Conservation (phyloP, 2,113 vertebrate species). For the Macroglossus sobrinus region DNA sequence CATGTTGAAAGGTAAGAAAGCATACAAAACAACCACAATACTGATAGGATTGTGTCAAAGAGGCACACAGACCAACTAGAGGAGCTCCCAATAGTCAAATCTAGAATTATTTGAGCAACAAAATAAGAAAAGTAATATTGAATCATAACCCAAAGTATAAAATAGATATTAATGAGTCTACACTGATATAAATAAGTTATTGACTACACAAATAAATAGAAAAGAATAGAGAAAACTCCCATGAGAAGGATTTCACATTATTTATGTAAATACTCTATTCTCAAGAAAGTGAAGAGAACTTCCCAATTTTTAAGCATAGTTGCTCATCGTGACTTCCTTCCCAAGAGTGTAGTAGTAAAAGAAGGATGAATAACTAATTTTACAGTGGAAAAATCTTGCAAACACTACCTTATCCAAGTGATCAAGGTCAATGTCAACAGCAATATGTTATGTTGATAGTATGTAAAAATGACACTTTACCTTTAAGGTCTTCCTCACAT, state of each 20-base stretch:
- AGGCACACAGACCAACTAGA: not conserved
- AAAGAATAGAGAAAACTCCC: not conserved
- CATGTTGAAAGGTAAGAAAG: not conserved
- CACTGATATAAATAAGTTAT: not conserved
- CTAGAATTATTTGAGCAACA: not conserved
- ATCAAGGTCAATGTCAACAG: not conserved
- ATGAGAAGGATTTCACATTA: not conserved
- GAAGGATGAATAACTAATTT: fast-evolving
- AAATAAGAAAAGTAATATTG: not conserved
- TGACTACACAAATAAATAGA: not conserved
- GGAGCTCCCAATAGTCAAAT: not conserved
- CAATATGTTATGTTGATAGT: not conserved
- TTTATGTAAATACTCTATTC: not conserved
- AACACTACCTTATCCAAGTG: not conserved
- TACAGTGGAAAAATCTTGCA: not conserved
- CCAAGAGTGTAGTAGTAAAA: not conserved
- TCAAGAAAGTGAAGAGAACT: not conserved
- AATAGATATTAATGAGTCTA: not conserved
- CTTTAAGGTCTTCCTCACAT: not conserved
- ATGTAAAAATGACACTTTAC: not conserved
- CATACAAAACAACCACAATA: not conserved
- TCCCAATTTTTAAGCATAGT: not conserved
- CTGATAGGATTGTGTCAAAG: not conserved
- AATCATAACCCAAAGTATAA: not conserved
- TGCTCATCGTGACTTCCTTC: not conserved